Base-by-base conservation (phyloP, 2,113 vertebrate genomes). In the Hirundichthys speculiger region DNA sequence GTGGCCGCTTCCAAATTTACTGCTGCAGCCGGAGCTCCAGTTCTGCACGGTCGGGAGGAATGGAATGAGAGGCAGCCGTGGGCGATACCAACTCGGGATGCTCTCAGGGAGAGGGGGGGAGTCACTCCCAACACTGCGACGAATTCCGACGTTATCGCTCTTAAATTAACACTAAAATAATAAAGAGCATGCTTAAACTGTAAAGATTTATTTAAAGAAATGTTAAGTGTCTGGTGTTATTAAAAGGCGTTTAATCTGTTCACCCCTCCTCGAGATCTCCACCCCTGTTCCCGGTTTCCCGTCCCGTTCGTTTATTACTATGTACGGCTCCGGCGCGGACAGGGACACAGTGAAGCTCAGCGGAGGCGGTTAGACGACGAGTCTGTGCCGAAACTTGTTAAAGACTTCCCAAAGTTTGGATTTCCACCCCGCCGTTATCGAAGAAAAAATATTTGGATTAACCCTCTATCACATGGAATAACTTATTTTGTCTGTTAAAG, bases 21-120 rank as follows among this genome's bases (percentile, higher is more conserved):
- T 76, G 82, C 86, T 22, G 73, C 81, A n/a, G n/a, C n/a, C n/a
- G 64, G 56, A 75, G 54, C 56, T 72, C 68, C 70, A 13, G 21
- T 14, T 55, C 64, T n/a, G 46, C 6, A 5, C 30, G 6, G 77
- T 66, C 39, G n/a, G 73, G 50, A 86, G 73, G 83, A 85, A 84
- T 80, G 89, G 92, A 88, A 91, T 88, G 88, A 88, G 70, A 82
- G 82, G 82, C 87, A 86, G 84, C 69, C 88, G 86, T 90, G 89
- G 91, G 78, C 82, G 66, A 81, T 91, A 92, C 92, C 90, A 93
- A 83, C 4, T 77, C 2, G 0, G 12, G 10, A n/a, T 71, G n/a
- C 14, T 1, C 13, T 11, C 18, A 24, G n/a, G n/a, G n/a, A 10
- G 6, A 10, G 30, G 45, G 80, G 76, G 69, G 53, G 38, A 1